Evolutionary conservation across 2,888 invertebrate species (phyloP), one percentile per base, ranked within the genome.

Genomic region (Anoplius nigerrimus): DNA sequence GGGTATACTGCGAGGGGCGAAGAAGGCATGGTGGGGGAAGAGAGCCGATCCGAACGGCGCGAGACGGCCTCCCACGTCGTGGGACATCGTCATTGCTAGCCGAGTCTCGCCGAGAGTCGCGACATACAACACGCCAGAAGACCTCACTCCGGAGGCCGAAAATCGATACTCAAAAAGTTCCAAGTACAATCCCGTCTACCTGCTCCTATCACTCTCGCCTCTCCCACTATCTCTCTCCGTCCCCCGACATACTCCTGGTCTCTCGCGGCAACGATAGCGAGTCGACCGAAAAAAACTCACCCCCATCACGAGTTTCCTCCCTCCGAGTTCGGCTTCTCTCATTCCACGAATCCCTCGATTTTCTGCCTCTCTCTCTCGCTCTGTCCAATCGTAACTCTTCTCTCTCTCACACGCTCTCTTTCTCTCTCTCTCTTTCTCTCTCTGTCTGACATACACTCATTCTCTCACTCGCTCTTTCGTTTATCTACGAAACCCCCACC

Each of bases 61-160:
- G 68, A 62, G 53, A 62, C 58, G 66, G 72, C 77, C 79, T 78
- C 78, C 78, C 79, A 80, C 77, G 74, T 74, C 74, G 73, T 27
- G 71, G 65, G 58, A 46, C 48, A 71, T 67, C 72, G 79, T 85
- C 84, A 85, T 83, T 85, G 83, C 74, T 74, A 76, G 79, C 78
- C 72, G 79, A 81, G 81, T 67, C 67, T 80, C 78, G 71, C 70
- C 62, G 69, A 71, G 72, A 68, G 43, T 72, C 74, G 72, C 62
- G 76, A 73, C 61, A 13, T n/a, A 27, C 46, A 16, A 21, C 11
- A 21, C n/a, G 18, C 5, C n/a, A 24, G n/a, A 22, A 64, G 34
- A 34, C 34, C 34, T 18, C 66, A 48, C 58, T 62, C 66, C 66
- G 56, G 53, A 18, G n/a, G 15, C 8, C 46, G 45, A 59, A 45